These are phyloP conservation scores for Chromobotia macracanthus DNA, from an alignment of 2,797 vertebrate genomes.

Conservation along the genomic window DNA sequence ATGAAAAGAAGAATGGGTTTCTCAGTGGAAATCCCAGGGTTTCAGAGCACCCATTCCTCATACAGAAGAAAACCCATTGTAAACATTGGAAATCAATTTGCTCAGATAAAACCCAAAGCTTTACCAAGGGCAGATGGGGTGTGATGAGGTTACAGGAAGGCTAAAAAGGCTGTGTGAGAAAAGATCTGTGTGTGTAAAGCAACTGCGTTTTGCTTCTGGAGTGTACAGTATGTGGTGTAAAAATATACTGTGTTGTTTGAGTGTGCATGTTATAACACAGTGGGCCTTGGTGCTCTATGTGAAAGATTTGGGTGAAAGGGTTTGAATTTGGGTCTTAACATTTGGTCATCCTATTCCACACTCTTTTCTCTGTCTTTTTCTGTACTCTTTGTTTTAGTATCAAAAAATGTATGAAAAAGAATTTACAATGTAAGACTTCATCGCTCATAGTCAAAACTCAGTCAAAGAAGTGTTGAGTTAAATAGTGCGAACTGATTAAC, in stretches of 20 bases:
- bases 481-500: no score
- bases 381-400: neutral
- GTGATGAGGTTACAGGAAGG: constrained; percentile 35
- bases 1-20: neutral
- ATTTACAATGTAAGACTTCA: no score
- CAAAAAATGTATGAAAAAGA: no score
- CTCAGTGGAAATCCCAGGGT: constrained; percentile 3
- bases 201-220: neutral
- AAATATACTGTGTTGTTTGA: no score
- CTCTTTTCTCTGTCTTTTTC: neutral
- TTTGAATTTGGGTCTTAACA: no score
- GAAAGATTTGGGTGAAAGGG: constrained; percentile 1
- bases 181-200: neutral
- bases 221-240: neutral
- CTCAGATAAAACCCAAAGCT: constrained; percentile 49
- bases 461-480: no score
- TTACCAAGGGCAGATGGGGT: constrained; percentile 44
- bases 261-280: neutral
- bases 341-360: constrained; percentile 1
- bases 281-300: neutral
- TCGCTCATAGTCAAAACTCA: no score
- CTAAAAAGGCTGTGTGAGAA: constrained; percentile 11
- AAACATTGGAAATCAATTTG: constrained; percentile 58
- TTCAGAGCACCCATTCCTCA: constrained; percentile 11
- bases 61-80: constrained; percentile 25